A percentile compares a stretch with the other conserved stretches of the same genome.
Evolutionary conservation across 2,888 invertebrate genomes (phyloP).

Genomic region (Cistogaster globosa): DNA sequence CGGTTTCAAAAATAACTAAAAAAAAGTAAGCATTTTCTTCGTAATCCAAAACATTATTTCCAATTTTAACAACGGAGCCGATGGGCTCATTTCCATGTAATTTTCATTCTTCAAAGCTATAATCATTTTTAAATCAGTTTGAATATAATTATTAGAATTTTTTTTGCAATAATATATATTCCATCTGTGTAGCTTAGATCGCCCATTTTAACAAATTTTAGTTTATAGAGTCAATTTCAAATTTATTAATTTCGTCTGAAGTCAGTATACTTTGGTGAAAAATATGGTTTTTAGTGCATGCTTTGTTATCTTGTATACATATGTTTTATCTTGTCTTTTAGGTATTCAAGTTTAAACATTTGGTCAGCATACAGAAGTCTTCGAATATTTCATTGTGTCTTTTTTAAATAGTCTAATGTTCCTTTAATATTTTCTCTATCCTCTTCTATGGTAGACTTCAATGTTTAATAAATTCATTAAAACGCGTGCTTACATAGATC

Average conservation of each 20-base stretch:
- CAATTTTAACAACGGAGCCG: slow-evolving; percentile 2
- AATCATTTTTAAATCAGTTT: slow-evolving; percentile 31
- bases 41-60: too few species aligned
- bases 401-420: slow-evolving; percentile 13
- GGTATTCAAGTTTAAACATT: slow-evolving; percentile 35
- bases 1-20: too few species aligned
- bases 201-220: slow-evolving; percentile 32
- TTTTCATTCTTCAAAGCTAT: neutral
- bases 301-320: slow-evolving; percentile 33
- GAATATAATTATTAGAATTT: slow-evolving; percentile 42
- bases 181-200: neutral
- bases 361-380: slow-evolving; percentile 30
- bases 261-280: slow-evolving; percentile 35
- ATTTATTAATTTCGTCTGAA: slow-evolving; percentile 36
- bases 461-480: slow-evolving; percentile 55
- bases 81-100: slow-evolving; percentile 32
- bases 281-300: slow-evolving; percentile 30
- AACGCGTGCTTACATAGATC: slow-evolving; percentile 60
- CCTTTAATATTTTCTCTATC: slow-evolving; percentile 40
- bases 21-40: too few species aligned
- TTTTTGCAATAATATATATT: slow-evolving; percentile 35
- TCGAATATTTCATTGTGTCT: slow-evolving; percentile 37
- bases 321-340: slow-evolving; percentile 25
- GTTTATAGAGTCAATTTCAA: slow-evolving; percentile 45
- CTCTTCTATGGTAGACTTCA: slow-evolving; percentile 47